Percentiles rank a stretch among this genome's conserved stretches.
Conservation (phyloP, 2,113 vertebrate species). For the Picathartes gymnocephalus region DNA sequence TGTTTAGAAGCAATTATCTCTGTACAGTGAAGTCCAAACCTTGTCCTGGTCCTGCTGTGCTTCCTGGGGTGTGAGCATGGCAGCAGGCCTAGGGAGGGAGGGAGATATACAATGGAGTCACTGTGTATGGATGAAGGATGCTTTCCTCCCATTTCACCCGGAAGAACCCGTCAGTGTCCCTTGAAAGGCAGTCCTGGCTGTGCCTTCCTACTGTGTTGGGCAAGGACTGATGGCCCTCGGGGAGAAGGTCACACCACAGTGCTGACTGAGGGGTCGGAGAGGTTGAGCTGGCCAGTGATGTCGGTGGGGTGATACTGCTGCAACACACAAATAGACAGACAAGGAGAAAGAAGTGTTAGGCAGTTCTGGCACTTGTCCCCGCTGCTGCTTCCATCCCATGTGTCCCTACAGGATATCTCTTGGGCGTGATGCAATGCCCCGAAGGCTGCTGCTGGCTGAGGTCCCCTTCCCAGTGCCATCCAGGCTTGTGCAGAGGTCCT, state of each 20-base stretch:
- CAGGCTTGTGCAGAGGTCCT: not conserved
- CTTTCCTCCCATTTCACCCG: slow-evolving; percentile 52
- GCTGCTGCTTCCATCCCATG: not conserved
- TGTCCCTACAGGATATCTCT: slow-evolving; percentile 5
- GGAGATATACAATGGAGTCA: slow-evolving; percentile 46
- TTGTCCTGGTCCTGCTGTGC: not conserved
- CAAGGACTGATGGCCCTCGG: slow-evolving; percentile 52
- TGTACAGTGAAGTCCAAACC: slow-evolving; percentile 31
- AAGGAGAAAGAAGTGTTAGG: slow-evolving; percentile 67
- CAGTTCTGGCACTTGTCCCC: not conserved
- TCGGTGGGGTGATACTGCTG: slow-evolving; percentile 98
- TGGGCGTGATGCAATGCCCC: not conserved
- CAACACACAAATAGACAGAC: slow-evolving; percentile 84
- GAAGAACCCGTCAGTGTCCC: slow-evolving; percentile 60
- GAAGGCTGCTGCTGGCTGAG: not conserved
- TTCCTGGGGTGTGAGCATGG: not conserved
- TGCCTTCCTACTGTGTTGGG: slow-evolving; percentile 15
- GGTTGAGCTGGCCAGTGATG: slow-evolving; percentile 98
- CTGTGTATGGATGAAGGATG: slow-evolving; percentile 52
- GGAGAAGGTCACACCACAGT: slow-evolving; percentile 90
- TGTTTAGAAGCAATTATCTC: not conserved
- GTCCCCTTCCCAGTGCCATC: not conserved
- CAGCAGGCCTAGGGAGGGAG: slow-evolving; percentile 36
- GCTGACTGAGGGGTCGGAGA: slow-evolving; percentile 99
- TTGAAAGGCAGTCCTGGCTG: slow-evolving; percentile 47